A percentile compares a stretch with the other conserved stretches of the same genome.
These are phyloP conservation scores for Delphinus delphis DNA, from an alignment of 2,113 vertebrate species.

Conservation along the genomic window DNA sequence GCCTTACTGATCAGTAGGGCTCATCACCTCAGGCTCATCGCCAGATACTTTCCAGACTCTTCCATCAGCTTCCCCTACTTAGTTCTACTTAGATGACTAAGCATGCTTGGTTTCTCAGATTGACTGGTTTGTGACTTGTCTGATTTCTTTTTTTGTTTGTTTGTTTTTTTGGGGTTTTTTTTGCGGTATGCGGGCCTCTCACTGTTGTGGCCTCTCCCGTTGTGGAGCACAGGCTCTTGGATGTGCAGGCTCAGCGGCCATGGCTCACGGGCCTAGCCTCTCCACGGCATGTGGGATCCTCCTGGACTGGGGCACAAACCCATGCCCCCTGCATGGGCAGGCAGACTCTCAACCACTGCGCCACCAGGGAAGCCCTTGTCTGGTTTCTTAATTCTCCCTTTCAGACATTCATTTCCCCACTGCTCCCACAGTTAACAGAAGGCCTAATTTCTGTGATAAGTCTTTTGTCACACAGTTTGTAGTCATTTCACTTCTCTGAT, in stretches of 20 bases:
- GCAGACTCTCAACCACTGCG: no score
- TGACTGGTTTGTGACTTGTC: background rate
- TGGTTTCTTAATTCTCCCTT: background rate
- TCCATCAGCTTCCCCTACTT: background rate
- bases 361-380: background rate
- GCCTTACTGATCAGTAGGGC: background rate
- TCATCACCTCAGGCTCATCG: background rate
- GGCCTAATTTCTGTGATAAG: background rate
- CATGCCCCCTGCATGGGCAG: no score
- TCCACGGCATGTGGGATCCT: no score
- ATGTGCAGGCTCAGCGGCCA: no score
- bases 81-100: background rate
- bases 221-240: no score
- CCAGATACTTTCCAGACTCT: background rate
- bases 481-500: background rate
- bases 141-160: background rate
- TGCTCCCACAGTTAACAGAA: background rate
- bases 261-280: rapidly evolving
- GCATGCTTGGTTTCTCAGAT: background rate
- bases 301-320: no score
- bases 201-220: no score
- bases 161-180: no score
- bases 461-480: background rate
- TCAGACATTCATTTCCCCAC: background rate
- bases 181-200: no score